These are phyloP conservation scores for Lutraria lutraria DNA, from an alignment of 2,888 invertebrate species.

Conservation along the genomic window DNA sequence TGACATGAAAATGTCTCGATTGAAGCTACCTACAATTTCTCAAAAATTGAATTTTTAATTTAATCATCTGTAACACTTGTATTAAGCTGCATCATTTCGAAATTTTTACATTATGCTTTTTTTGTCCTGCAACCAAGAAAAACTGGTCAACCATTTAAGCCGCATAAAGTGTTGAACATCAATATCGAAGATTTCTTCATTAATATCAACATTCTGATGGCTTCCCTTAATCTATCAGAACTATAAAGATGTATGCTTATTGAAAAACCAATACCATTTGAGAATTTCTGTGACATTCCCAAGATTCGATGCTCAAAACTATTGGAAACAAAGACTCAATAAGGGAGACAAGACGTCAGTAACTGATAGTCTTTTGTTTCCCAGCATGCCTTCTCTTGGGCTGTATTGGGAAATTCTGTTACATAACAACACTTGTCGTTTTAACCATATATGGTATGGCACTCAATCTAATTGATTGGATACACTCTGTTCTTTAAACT, in stretches of 20 bases:
- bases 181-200: background rate
- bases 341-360: slow-evolving; percentile 40
- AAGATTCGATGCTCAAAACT: background rate
- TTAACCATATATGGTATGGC: background rate
- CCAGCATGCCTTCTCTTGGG: slow-evolving; percentile 50
- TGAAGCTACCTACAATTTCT: too few species aligned
- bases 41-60: too few species aligned
- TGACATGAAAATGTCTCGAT: too few species aligned
- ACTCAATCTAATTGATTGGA: too few species aligned
- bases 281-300: background rate
- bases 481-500: too few species aligned
- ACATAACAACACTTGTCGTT: background rate
- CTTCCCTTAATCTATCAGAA: background rate
- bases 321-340: background rate
- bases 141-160: background rate
- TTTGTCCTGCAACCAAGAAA: background rate
- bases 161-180: background rate
- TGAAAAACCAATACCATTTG: slow-evolving; percentile 16
- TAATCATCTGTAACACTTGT: too few species aligned
- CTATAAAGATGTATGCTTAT: background rate
- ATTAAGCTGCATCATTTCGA: background rate
- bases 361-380: background rate
- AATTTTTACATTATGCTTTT: background rate
- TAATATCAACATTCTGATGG: background rate
- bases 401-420: background rate